Conservation (phyloP, 2,888 invertebrate genomes). For the Synanthedon andrenaeformis region DNA sequence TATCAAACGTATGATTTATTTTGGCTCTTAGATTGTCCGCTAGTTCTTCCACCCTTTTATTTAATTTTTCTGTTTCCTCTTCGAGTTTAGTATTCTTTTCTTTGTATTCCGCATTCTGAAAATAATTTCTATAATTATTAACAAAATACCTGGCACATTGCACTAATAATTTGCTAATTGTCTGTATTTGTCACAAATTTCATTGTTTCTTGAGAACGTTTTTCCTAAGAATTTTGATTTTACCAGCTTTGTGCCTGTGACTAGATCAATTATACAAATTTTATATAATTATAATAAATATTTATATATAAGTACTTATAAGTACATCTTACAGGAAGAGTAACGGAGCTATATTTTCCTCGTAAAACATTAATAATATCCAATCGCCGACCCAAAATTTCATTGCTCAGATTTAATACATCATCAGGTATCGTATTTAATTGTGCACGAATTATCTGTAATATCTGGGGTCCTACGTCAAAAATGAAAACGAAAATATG, state of each 20-base stretch:
- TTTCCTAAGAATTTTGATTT: background rate
- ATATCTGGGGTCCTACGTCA: slow-evolving; percentile 31
- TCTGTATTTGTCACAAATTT: too few species aligned
- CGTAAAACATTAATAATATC: slow-evolving; percentile 38
- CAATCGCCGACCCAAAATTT: slow-evolving; percentile 46
- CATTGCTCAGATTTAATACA: slow-evolving; percentile 31
- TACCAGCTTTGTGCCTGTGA: too few species aligned
- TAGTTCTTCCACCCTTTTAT: slow-evolving; percentile 35
- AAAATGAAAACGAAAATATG: background rate
- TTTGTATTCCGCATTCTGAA: slow-evolving; percentile 51
- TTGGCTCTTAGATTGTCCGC: slow-evolving; percentile 46
- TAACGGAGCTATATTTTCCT: slow-evolving; percentile 23
- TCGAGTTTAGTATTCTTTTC: slow-evolving; percentile 43
- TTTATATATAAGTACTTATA: too few species aligned
- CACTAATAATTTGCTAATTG: background rate
- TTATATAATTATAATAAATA: too few species aligned
- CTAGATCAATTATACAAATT: too few species aligned
- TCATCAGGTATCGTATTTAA: slow-evolving; percentile 46
- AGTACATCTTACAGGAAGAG: background rate
- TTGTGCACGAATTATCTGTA: slow-evolving; percentile 37
- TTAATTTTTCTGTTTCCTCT: slow-evolving; percentile 41
- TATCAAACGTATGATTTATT: slow-evolving; percentile 34
- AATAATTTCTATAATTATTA: slow-evolving; percentile 3
- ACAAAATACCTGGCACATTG: background rate
- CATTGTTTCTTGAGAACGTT: too few species aligned